phyloP scores from a whole-genome alignment of 1,140 invertebrate genomes.

The Neoseiulus cucumeris region DNA sequence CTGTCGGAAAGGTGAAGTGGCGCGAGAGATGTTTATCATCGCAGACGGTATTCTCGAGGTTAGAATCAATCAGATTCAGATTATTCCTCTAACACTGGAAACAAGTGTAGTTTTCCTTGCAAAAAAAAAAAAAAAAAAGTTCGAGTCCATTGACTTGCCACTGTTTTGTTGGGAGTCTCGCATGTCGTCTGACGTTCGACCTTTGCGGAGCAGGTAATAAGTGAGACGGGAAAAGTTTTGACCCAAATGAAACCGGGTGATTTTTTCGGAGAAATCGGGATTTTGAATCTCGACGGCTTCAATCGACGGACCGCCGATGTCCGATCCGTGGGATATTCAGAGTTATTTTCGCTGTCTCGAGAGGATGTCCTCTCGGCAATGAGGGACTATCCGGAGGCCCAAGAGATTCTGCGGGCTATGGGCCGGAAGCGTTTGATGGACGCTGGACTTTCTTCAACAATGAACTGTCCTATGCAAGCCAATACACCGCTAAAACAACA shows the following conservation, averaged over 20 bases:
- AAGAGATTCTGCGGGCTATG: constrained; percentile 59
- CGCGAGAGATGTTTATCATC: constrained; percentile 94
- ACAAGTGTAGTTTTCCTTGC: no score
- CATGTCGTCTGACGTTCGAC: not conserved
- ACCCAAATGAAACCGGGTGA: constrained; percentile 92
- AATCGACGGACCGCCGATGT: constrained; percentile 92
- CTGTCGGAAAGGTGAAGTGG: constrained; percentile 80
- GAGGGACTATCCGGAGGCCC: constrained; percentile 89
- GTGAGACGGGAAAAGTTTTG: constrained; percentile 71
- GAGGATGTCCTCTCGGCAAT: constrained; percentile 82
- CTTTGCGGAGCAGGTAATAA: constrained; percentile 31
- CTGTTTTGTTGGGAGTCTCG: not conserved
- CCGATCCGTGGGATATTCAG: constrained; percentile 80
- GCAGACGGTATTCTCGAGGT: constrained; percentile 90
- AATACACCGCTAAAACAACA: constrained; percentile 5
- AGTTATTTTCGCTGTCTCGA: constrained; percentile 79
- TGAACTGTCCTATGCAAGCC: constrained; percentile 1
- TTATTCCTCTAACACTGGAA: no score
- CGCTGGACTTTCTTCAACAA: constrained; percentile 31
- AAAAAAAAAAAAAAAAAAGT: no score
- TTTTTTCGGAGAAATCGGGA: constrained; percentile 94
- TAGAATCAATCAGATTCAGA: no score
- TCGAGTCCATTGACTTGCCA: no score
- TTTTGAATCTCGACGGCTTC: constrained; percentile 78
- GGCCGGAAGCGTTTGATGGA: constrained; percentile 71